Base-by-base conservation (phyloP, 1,140 invertebrate genomes). In the Vanessa tameamea region DNA sequence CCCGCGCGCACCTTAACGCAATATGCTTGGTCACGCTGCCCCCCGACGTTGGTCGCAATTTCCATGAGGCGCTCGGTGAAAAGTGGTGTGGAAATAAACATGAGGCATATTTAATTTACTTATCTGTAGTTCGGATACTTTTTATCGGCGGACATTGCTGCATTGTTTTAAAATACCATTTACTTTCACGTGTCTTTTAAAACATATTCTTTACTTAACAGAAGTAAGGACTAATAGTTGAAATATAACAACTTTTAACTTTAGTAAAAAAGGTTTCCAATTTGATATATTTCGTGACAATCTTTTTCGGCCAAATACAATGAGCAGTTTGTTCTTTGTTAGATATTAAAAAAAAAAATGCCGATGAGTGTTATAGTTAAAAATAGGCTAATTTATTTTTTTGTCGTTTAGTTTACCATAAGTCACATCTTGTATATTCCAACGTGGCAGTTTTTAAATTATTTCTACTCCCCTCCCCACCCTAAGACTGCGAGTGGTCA, bases 11-110 rank as follows among this genome's bases (percentile, higher is more conserved):
- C 85, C 87, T 92, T 91, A 92, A 92, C 85, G 89, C 86, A 86
- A 87, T 84, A 92, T 88, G 90, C 90, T 89, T 91, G 90, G 90
- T 89, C 88, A 92, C 83, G 89, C 87, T 89, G 90, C 86, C 83
- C 88, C 81, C 84, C 79, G 81, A 88, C 84, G 87, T 83, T 87
- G 79, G 84, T 87, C 82, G 85, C 89, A 87, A 92, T 91, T 92
- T 91, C 84, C 89, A 89, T 77, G 73, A 78, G 79, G 79, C 78
- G 82, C 83, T 83, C 85, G 76, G 73, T 87, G 86, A 85, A 90
- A 89, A 90, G 78, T 84, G 82, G 76, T 76, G 73, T 69, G 73
- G 73, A 70, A 75, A 70, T 75, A 75, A 74, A 75, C 59, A 75
- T 47, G 51, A 63, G 73, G 64, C 73, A 55, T 16, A 59, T 66